phyloP scores from a whole-genome alignment of 2,888 invertebrate species.

The Bellardia bayeri region DNA sequence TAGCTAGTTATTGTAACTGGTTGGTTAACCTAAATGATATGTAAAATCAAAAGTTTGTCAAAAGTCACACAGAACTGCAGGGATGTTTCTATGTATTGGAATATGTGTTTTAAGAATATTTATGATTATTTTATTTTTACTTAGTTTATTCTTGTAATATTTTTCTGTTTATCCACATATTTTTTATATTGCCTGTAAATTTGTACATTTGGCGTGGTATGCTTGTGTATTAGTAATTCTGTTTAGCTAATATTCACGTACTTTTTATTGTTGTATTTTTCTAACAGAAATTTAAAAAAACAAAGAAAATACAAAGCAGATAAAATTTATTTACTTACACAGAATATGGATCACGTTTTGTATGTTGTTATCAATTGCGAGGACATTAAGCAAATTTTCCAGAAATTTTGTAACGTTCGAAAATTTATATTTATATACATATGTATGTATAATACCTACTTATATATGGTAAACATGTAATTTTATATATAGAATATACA shows the following conservation, averaged over 20 bases:
- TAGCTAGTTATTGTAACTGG: too few relatives aligned
- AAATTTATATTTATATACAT: too few relatives aligned
- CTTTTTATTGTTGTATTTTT: slow-evolving; percentile 8
- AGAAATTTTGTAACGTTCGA: too few relatives aligned
- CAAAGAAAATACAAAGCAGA: background rate
- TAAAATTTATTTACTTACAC: slow-evolving; percentile 29
- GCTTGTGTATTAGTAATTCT: slow-evolving; percentile 12
- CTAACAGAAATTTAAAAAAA: background rate
- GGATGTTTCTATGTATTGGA: too few relatives aligned
- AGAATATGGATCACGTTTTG: slow-evolving; percentile 18
- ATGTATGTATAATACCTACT: too few relatives aligned
- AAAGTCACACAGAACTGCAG: too few relatives aligned
- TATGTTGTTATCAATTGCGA: background rate
- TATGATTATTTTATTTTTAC: too few relatives aligned
- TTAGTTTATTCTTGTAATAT: background rate
- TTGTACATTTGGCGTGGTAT: background rate
- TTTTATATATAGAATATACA: too few relatives aligned
- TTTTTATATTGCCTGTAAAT: background rate
- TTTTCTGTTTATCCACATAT: background rate
- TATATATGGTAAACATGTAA: too few relatives aligned
- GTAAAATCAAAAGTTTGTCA: too few relatives aligned
- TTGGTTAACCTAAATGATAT: too few relatives aligned
- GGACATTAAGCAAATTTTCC: background rate
- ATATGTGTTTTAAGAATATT: too few relatives aligned
- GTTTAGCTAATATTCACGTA: slow-evolving; percentile 44